Base-by-base conservation (phyloP, 2,797 vertebrate genomes). In the Ctenochaetus hawaiiensis region DNA sequence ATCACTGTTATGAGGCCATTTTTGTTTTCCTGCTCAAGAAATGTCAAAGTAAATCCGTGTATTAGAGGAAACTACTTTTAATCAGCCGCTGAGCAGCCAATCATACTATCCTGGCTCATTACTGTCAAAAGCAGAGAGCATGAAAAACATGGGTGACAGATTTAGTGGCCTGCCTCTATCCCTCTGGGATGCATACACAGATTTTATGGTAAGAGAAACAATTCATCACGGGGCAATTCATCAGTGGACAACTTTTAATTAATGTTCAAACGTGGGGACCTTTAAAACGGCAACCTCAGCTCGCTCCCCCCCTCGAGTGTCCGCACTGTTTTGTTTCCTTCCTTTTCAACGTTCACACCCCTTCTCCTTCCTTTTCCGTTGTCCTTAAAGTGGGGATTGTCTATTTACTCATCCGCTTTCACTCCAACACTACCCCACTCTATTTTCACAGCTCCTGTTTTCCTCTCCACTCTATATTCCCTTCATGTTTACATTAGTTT, bases 211-310 rank as follows among this genome's bases (percentile, higher is more conserved):
- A 89, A 85, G 91, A 77, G 86, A 96, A 96, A 95, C 95, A 95
- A 95, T 96, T 96, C 91, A 96, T 96, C 94, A 96, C 93, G 66
- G 91, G 91, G 93, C 94, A 95, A 95, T 96, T 96, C 93, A 95
- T 95, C 94, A 91, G 90, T 49, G 92, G 92, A 93, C 92, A 92
- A 95, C 94, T 94, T 96, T 96, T 96, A 95, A 97, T 96, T 96
- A 96, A 94, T 84, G 94, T 93, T 94, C 93, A 92, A 94, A 93
- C 62, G 87, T 83, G 90, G 81, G 72, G 92, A 93, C 93, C 93
- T 94, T 94, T 94, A 93, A 93, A 89, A 89, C 47, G 49, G 58
- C 80, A 63, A 37, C 75, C 84, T 80, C 81, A 71, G 82, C 81
- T 75, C 53, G 16, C 75, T 47, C 61, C 67, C 51, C 67, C 73